Conservation (phyloP, 1,140 invertebrate genomes). For the Ostrea denselamellosa region DNA sequence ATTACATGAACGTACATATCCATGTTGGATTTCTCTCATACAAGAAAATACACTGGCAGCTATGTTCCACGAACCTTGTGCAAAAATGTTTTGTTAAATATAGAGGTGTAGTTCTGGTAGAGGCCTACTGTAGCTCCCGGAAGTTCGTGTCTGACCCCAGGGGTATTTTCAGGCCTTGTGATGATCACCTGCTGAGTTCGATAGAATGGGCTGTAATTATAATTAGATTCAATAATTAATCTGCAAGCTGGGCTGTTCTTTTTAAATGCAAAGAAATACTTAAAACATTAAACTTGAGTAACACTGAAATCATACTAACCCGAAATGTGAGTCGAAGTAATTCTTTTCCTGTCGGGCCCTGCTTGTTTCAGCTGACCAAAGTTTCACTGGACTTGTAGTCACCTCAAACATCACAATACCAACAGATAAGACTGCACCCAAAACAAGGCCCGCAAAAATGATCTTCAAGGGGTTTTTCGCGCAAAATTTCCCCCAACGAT, state of each 20-base stretch:
- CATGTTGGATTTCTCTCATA: neutral
- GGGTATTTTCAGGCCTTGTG: constrained; percentile 69
- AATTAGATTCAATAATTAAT: constrained; percentile 88
- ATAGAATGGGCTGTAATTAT: constrained; percentile 90
- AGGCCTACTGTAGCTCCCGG: constrained; percentile 50
- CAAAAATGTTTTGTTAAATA: constrained; percentile 91
- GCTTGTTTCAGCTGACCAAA: constrained; percentile 95
- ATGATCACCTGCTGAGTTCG: constrained; percentile 94
- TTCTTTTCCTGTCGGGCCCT: constrained; percentile 91
- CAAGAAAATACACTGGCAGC: neutral
- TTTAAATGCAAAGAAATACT: no score
- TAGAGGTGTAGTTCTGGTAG: constrained; percentile 87
- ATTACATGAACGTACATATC: neutral
- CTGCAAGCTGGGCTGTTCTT: neutral
- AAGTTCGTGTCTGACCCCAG: constrained; percentile 56
- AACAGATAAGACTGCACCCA: constrained; percentile 82
- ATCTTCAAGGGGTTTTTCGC: constrained; percentile 89
- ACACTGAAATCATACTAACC: constrained; percentile 62
- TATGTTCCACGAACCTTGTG: constrained; percentile 71
- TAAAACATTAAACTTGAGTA: no score
- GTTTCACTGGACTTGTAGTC: constrained; percentile 96
- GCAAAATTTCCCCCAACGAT: constrained; percentile 88
- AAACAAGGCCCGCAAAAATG: constrained; percentile 85
- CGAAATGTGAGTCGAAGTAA: constrained; percentile 91
- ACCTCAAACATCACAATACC: constrained; percentile 86